Evolutionary conservation across 2,797 vertebrate genomes (phyloP).

Genomic region (Adrianichthys oophorus): DNA sequence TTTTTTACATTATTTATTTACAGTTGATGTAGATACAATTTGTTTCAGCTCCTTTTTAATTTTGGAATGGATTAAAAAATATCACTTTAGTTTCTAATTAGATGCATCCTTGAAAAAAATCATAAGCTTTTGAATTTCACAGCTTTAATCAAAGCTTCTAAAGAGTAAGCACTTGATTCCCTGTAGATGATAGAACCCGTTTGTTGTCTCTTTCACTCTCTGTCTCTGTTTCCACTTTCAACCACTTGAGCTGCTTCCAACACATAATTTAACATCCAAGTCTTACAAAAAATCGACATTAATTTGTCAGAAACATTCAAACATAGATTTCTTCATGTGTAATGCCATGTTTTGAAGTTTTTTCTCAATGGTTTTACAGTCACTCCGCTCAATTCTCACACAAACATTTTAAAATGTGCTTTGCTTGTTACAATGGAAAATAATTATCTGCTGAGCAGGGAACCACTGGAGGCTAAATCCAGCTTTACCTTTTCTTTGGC

Average conservation of each 20-base stretch:
- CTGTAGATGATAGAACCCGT: background rate
- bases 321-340: too few relatives aligned
- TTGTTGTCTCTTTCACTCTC: background rate
- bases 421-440: conserved; percentile 20
- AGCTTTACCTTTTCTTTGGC: conserved; percentile 46
- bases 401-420: conserved; percentile 21
- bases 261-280: conserved; percentile 22
- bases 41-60: background rate
- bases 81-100: too few relatives aligned
- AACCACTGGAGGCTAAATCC: conserved; percentile 37
- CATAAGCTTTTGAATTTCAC: conserved; percentile 3
- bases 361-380: conserved; percentile 36
- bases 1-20: background rate
- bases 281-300: too few relatives aligned
- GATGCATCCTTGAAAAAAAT: background rate
- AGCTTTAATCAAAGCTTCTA: conserved; percentile 20
- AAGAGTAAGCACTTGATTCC: too few relatives aligned
- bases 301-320: conserved; percentile 14
- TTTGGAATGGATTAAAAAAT: background rate
- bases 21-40: background rate
- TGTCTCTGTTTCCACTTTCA: conserved; percentile 5
- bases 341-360: conserved; percentile 25
- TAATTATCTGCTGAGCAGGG: conserved; percentile 25
- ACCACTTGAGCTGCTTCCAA: conserved; percentile 13
- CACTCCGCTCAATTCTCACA: conserved; percentile 12